Percentiles rank a stretch among this genome's conserved stretches.
phyloP scores from a whole-genome alignment of 2,797 vertebrate genomes.

The Sylvilagus floridanus region DNA sequence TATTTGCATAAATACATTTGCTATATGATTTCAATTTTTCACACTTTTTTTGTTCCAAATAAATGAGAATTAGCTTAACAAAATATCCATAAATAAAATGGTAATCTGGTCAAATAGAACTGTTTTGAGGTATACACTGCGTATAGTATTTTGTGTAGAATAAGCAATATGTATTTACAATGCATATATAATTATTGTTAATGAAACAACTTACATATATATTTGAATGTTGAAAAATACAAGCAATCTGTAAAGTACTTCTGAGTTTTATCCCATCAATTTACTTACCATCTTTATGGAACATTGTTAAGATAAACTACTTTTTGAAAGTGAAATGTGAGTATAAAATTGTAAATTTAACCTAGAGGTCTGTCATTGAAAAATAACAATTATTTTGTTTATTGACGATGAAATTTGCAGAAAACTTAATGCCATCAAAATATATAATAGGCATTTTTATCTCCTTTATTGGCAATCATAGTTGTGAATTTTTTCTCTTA shows the following conservation, averaged over 20 bases:
- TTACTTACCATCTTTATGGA: neutral
- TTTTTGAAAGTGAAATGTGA: slow-evolving; percentile 22
- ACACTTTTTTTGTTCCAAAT: neutral
- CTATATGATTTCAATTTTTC: neutral
- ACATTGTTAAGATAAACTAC: neutral
- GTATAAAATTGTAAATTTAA: slow-evolving; percentile 7
- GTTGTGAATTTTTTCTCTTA: neutral
- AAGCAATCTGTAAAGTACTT: slow-evolving; percentile 5
- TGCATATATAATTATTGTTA: neutral
- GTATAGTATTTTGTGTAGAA: neutral
- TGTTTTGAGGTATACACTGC: neutral
- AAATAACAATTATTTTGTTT: slow-evolving; percentile 32
- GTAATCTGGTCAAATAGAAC: neutral
- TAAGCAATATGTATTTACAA: too few relatives aligned
- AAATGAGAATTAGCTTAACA: slow-evolving; percentile 10
- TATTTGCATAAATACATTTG: slow-evolving; percentile 21
- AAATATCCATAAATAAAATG: neutral
- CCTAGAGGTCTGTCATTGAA: neutral
- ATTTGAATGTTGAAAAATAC: neutral
- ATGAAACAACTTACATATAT: neutral
- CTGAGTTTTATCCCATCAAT: neutral
- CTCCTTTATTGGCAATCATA: neutral
- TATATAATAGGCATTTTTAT: neutral
- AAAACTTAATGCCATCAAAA: neutral
- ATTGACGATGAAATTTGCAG: neutral